phyloP scores from a whole-genome alignment of 2,113 vertebrate genomes.

The Lathamus discolor region DNA sequence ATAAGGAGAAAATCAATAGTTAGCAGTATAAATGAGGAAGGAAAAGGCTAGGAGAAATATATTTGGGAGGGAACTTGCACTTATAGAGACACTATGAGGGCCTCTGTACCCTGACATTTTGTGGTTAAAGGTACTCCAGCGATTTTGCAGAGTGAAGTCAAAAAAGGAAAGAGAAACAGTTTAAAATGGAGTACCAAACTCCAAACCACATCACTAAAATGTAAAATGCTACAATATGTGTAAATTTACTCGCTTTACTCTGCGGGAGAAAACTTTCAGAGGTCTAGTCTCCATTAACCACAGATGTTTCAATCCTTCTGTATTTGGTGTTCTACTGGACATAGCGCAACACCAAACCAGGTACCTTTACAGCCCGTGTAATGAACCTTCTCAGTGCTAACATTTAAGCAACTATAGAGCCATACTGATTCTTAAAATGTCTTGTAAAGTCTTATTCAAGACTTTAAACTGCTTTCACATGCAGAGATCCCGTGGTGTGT shows the following conservation, averaged over 20 bases:
- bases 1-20: neutral
- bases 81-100: neutral
- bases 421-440: neutral
- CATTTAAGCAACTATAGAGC: accelerated
- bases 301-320: neutral
- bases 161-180: neutral
- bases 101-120: neutral
- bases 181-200: neutral
- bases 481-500: neutral
- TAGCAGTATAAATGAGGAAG: neutral
- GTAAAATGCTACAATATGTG: neutral
- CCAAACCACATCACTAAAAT: neutral
- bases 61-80: neutral
- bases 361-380: neutral
- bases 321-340: neutral
- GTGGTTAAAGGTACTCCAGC: neutral
- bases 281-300: neutral
- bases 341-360: neutral
- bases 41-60: neutral
- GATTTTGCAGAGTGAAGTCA: neutral
- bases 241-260: neutral
- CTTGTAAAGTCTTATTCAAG: neutral
- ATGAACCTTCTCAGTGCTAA: accelerated
- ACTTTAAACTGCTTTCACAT: neutral
- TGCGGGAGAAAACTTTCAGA: neutral